These are phyloP conservation scores for Fistularia tabacaria DNA, from an alignment of 2,797 vertebrate genomes.

Conservation along the genomic window DNA sequence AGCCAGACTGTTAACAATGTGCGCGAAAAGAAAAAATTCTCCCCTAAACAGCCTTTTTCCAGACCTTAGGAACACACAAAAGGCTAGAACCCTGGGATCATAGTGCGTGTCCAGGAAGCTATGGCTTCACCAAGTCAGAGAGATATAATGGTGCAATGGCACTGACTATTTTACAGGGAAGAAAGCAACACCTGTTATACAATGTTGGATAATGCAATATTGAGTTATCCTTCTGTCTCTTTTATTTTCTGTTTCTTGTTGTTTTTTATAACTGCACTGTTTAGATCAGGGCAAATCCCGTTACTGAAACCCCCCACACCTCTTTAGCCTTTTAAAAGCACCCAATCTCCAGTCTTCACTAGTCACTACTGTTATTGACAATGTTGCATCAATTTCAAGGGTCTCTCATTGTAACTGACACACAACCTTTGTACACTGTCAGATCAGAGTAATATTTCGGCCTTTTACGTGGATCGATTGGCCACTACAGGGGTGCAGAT, in stretches of 20 bases:
- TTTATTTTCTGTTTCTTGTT: not conserved
- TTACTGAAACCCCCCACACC: not conserved
- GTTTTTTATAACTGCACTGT: not conserved
- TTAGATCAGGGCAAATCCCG: no score
- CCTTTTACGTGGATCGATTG: conserved; percentile 77
- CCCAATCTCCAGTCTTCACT: conserved; percentile 19
- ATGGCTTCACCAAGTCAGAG: no score
- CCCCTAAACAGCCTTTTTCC: no score
- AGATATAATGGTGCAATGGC: no score
- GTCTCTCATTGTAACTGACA: conserved; percentile 72
- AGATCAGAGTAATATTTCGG: conserved; percentile 79
- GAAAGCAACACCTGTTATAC: conserved; percentile 5
- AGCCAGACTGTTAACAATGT: no score
- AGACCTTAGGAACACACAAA: no score
- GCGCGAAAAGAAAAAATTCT: no score
- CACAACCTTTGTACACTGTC: conserved; percentile 78
- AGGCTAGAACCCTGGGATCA: no score
- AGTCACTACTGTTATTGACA: conserved; percentile 67
- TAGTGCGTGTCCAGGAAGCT: no score
- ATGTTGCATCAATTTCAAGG: conserved; percentile 72
- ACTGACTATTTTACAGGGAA: not conserved
- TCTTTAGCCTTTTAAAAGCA: conserved; percentile 16
- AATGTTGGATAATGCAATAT: conserved; percentile 5
- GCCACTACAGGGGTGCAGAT: conserved; percentile 55
- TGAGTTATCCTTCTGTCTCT: not conserved